Evolutionary conservation across 35 echinoderm and acorn worm species (phyloP), one percentile per base, ranked within the genome.

Genomic region (Apostichopus parvimensis): DNA sequence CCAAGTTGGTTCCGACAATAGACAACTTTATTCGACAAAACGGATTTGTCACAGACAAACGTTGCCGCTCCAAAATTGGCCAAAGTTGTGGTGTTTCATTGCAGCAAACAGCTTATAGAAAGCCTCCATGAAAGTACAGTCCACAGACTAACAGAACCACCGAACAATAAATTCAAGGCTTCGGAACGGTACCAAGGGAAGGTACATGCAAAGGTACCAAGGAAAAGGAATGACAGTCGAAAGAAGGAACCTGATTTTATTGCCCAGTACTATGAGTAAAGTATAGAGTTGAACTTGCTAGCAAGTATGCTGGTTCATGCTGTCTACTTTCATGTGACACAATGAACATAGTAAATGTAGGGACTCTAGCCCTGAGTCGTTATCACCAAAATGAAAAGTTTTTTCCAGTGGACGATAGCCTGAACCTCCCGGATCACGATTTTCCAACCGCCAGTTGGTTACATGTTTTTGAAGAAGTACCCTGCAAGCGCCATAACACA

Each of bases 321-420:
- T 80, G 5, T 45, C 5, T 80, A 7, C 20, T 80, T 24, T 80
- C 78, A 45, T 80, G 78, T 53, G n/a, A 80, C 78, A n/a, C n/a
- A n/a, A n/a, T n/a, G n/a, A n/a, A n/a, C n/a, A n/a, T n/a, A 80
- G 82, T 92, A 14, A 25, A 60, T 14, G n/a, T n/a, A n/a, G n/a
- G n/a, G n/a, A n/a, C n/a, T n/a, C n/a, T n/a, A n/a, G n/a, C n/a
- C n/a, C n/a, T n/a, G n/a, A n/a, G n/a, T n/a, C n/a, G n/a, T n/a
- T n/a, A n/a, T n/a, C n/a, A n/a, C 57, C 91, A 92, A 53, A 72
- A 81, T 14, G 56, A 70, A 52, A 82, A 68, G 53, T 92, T 92
- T 71, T 25, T 1, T 25, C 24, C 24, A 25, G 24, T 25, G 24
- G 24, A 25, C 24, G 0, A 25, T 25, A 25, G 24, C 24, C 24